Percentiles rank a stretch among this genome's conserved stretches.
phyloP scores from a whole-genome alignment of 2,888 invertebrate genomes.

The Temnothorax ravouxi region DNA sequence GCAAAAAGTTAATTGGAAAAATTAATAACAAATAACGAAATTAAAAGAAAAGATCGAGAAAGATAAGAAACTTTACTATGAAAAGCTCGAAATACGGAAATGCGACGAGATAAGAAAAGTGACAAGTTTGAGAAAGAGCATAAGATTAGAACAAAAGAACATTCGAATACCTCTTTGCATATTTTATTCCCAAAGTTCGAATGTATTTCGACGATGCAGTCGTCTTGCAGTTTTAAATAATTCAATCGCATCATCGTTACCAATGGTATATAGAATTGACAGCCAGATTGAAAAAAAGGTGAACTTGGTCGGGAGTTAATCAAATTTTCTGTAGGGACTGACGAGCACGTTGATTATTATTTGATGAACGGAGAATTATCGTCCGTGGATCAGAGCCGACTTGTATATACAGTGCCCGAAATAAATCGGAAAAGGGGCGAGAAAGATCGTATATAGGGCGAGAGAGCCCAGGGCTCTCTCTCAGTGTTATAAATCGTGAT shows the following conservation, averaged over 20 bases:
- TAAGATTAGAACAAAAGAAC: background rate
- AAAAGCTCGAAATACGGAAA: background rate
- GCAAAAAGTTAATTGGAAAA: background rate
- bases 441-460: conserved; percentile 11
- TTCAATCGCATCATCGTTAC: conserved; percentile 8
- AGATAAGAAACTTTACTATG: background rate
- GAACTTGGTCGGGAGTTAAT: background rate
- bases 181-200: conserved; percentile 17
- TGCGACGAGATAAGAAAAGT: background rate
- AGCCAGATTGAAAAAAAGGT: background rate
- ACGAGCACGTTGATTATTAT: conserved; percentile 12
- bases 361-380: conserved; percentile 11
- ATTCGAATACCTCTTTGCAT: background rate
- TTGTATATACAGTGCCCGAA: conserved; percentile 22
- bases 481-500: conserved; percentile 54
- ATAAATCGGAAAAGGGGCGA: conserved; percentile 25
- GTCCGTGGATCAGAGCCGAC: conserved; percentile 2
- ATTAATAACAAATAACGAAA: background rate
- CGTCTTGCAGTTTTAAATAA: conserved; percentile 5
- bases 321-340: background rate
- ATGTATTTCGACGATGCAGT: background rate
- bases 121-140: background rate
- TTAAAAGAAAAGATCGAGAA: background rate
- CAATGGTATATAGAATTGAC: background rate
- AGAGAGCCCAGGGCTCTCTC: conserved; percentile 3